Conservation (phyloP, 2,113 vertebrate genomes). For the Canis aureus region DNA sequence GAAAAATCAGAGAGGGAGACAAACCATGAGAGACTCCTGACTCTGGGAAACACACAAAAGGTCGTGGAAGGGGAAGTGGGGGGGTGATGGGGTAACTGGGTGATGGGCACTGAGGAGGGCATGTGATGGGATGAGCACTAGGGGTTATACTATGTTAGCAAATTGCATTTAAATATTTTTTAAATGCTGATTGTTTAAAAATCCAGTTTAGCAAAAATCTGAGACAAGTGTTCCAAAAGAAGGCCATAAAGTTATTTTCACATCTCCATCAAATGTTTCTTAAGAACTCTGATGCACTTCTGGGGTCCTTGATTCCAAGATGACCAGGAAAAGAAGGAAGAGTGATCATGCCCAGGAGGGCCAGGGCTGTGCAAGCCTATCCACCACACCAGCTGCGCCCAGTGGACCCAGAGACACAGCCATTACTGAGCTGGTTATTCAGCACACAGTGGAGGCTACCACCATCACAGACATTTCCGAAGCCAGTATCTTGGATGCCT, state of each 20-base stretch:
- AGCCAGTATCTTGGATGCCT: background rate
- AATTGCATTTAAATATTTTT: no score
- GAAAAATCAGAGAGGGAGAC: no score
- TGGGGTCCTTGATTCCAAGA: background rate
- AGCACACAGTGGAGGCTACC: background rate
- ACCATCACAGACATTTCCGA: background rate
- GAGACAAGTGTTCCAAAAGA: background rate
- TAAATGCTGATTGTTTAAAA: background rate
- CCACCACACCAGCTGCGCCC: background rate
- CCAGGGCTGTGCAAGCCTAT: background rate
- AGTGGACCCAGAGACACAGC: background rate
- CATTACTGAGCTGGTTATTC: background rate
- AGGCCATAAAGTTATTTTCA: background rate
- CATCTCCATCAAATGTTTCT: background rate
- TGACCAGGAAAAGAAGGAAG: background rate
- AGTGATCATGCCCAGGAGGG: accelerated
- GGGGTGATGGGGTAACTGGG: no score
- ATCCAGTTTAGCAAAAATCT: background rate
- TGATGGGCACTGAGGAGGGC: no score
- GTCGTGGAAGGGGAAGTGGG: no score
- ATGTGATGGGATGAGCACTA: no score
- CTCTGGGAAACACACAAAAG: no score
- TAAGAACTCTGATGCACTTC: background rate
- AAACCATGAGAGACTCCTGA: no score
- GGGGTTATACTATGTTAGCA: no score